Evolutionary conservation across 2,113 vertebrate genomes (phyloP).

Genomic region (Syngnathoides biaculeatus): DNA sequence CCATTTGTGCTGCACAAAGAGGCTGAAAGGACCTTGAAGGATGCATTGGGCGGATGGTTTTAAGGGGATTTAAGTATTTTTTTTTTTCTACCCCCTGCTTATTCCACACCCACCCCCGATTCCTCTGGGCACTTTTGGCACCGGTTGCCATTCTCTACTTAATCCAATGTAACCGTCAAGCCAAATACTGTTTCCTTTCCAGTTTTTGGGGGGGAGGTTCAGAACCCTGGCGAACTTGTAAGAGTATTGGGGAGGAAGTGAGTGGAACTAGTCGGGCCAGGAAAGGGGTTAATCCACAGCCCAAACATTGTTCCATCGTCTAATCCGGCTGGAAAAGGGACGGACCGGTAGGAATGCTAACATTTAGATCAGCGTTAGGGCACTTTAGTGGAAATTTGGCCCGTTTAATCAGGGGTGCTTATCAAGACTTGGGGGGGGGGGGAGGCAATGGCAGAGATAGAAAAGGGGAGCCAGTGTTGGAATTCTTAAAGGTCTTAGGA

Average conservation of each 20-base stretch:
- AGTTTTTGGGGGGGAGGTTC: constrained; percentile 9
- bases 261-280: constrained; percentile 31
- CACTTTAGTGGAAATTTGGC: constrained; percentile 45
- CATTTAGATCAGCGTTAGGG: constrained; percentile 44
- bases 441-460: constrained; percentile 17
- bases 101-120: background rate
- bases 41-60: constrained; percentile 3
- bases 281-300: constrained; percentile 54
- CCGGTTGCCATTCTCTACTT: constrained; percentile 5
- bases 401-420: constrained; percentile 48
- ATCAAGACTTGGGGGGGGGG: constrained; percentile 29
- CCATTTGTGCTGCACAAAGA: constrained; percentile 17
- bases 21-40: constrained; percentile 20
- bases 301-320: constrained; percentile 60
- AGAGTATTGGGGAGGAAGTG: constrained; percentile 21
- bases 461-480: constrained; percentile 12
- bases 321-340: constrained; percentile 58
- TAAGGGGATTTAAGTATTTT: constrained; percentile 7
- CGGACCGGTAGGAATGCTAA: constrained; percentile 50
- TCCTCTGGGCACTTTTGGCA: constrained; percentile 3
- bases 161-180: constrained; percentile 9
- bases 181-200: constrained; percentile 16
- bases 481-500: constrained; percentile 35
- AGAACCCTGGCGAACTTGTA: constrained; percentile 8
- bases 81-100: background rate